A percentile compares a stretch with the other conserved stretches of the same genome.
These are phyloP conservation scores for Trididemnum nubilum DNA, from an alignment of 23 tunicate species.

Conservation along the genomic window DNA sequence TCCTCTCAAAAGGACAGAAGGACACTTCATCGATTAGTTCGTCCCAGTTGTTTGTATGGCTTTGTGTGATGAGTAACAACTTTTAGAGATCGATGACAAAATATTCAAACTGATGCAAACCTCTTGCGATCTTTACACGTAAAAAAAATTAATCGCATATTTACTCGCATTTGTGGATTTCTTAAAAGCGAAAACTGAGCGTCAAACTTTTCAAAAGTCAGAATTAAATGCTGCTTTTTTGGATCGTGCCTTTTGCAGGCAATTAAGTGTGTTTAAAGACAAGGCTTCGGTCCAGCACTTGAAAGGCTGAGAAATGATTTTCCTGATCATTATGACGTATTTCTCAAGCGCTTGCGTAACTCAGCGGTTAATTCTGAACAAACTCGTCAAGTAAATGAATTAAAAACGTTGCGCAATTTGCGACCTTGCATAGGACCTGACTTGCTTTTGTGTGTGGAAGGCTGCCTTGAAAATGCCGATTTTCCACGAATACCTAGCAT, in stretches of 20 bases:
- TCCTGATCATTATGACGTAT: not conserved
- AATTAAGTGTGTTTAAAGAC: not conserved
- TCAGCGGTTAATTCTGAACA: not conserved
- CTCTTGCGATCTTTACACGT: not conserved
- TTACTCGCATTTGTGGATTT: not conserved
- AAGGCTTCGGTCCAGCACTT: not conserved
- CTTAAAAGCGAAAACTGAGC: not conserved
- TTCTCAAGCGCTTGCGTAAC: not conserved
- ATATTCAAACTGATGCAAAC: not conserved
- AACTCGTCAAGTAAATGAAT: not conserved
- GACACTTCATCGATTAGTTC: not conserved
- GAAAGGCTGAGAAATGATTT: not conserved
- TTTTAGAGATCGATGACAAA: not conserved
- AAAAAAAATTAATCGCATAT: not conserved
- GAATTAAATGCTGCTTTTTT: not conserved
- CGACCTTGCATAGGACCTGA: not conserved
- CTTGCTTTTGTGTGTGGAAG: not conserved
- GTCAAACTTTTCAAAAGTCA: not conserved
- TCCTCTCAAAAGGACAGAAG: not conserved
- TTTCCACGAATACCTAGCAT: not conserved
- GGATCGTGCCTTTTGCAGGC: not conserved
- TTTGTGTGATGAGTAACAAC: not conserved
- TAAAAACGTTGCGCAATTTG: not conserved
- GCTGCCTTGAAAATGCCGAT: slow-evolving; percentile 1
- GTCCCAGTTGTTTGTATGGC: not conserved